phyloP scores from a whole-genome alignment of 1,140 invertebrate species.

The Phthorimaea operculella region DNA sequence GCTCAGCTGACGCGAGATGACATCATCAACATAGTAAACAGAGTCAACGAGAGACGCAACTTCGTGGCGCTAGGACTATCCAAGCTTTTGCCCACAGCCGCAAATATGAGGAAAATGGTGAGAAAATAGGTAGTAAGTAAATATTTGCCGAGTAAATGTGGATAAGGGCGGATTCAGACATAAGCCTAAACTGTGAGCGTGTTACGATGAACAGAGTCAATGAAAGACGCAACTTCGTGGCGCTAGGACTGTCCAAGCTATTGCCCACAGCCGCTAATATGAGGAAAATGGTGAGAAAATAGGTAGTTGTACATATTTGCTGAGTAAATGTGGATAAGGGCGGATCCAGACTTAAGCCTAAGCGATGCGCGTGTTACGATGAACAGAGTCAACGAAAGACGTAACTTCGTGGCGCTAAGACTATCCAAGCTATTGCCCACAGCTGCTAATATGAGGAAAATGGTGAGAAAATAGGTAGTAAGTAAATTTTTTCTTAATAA shows the following conservation, averaged over 20 bases:
- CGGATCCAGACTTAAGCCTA: too few species aligned
- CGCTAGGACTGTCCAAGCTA: slow-evolving; percentile 31
- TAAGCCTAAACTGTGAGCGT: too few species aligned
- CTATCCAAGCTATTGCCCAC: slow-evolving; percentile 30
- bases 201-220: slow-evolving; percentile 49
- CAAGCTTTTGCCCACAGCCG: slow-evolving; percentile 35
- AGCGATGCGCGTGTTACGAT: too few species aligned
- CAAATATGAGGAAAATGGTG: slow-evolving; percentile 57
- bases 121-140: too few species aligned
- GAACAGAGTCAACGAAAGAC: slow-evolving; percentile 42
- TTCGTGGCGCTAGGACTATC: slow-evolving; percentile 43
- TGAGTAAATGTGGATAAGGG: too few species aligned
- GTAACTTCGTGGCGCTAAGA: slow-evolving; percentile 48
- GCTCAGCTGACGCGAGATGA: slow-evolving; percentile 27
- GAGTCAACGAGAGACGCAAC: slow-evolving; percentile 46
- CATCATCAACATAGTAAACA: slow-evolving; percentile 32
- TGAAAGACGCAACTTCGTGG: slow-evolving; percentile 45
- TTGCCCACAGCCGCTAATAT: slow-evolving; percentile 49
- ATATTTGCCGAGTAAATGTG: too few species aligned
- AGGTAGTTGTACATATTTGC: too few species aligned
- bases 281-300: slow-evolving; percentile 54
- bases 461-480: too few species aligned
- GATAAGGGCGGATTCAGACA: too few species aligned
- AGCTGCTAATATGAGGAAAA: slow-evolving; percentile 50
- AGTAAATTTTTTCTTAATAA: too few species aligned